A percentile compares a stretch with the other conserved stretches of the same genome.
Evolutionary conservation across 2,888 invertebrate genomes (phyloP).

Genomic region (Brenthis daphne): DNA sequence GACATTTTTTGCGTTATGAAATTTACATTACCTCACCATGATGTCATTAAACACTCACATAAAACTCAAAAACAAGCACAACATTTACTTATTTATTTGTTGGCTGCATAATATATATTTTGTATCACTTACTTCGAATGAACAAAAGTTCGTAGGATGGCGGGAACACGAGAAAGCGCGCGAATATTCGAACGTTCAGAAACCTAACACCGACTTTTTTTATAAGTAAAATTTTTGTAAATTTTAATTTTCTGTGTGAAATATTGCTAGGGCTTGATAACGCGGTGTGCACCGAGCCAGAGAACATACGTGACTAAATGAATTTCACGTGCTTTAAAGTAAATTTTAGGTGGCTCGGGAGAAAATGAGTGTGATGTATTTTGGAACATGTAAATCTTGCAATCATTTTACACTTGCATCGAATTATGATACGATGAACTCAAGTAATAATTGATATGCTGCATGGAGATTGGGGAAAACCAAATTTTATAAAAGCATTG

Average conservation of each 20-base stretch:
- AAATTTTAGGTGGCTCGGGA: constrained; percentile 69
- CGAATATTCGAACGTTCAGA: constrained; percentile 49
- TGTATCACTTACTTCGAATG: constrained; percentile 67
- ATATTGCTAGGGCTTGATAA: constrained; percentile 2
- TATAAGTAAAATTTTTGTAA: constrained; percentile 5
- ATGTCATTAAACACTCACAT: constrained; percentile 35
- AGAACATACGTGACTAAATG: constrained; percentile 72
- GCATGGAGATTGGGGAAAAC: no score
- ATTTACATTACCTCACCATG: constrained; percentile 32
- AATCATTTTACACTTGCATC: constrained; percentile 51
- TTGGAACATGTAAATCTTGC: constrained; percentile 62
- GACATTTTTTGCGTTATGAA: constrained; percentile 18
- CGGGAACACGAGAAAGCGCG: constrained; percentile 58
- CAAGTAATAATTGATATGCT: not conserved
- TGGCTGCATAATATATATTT: constrained; percentile 48
- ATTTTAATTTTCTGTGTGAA: constrained; percentile 12
- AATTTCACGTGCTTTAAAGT: constrained; percentile 66
- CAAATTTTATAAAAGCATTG: no score
- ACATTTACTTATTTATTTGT: constrained; percentile 31
- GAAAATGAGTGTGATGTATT: constrained; percentile 67
- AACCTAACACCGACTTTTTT: constrained; percentile 3
- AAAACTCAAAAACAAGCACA: constrained; percentile 47
- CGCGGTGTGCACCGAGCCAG: constrained; percentile 63
- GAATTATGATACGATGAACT: constrained; percentile 43
- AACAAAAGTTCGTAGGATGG: constrained; percentile 59